phyloP scores from a whole-genome alignment of 2,888 invertebrate genomes.

The Eurois occulta region DNA sequence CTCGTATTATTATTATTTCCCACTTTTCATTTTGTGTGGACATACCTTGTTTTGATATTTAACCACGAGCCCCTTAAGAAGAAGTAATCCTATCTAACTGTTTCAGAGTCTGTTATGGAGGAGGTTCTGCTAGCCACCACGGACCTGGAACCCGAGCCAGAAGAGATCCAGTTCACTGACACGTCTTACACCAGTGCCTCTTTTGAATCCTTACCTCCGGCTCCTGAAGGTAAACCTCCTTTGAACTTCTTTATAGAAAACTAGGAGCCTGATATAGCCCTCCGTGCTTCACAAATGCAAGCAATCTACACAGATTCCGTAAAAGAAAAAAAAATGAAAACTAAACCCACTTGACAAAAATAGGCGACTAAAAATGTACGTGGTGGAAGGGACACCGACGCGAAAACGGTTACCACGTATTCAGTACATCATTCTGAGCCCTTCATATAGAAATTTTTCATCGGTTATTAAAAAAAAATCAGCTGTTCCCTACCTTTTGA shows the following conservation, averaged over 20 bases:
- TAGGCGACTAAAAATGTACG: too few relatives aligned
- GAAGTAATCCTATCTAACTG: neutral
- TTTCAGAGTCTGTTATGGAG: constrained; percentile 75
- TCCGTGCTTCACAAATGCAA: neutral
- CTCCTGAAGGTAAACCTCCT: constrained; percentile 72
- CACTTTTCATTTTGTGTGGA: too few relatives aligned
- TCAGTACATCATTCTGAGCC: too few relatives aligned
- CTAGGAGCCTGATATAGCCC: neutral
- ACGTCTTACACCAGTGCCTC: constrained; percentile 87
- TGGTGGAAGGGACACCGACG: too few relatives aligned
- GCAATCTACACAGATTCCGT: neutral
- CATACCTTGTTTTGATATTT: too few relatives aligned
- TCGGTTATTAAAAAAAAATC: too few relatives aligned
- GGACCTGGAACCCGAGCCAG: constrained; percentile 79
- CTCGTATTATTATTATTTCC: too few relatives aligned
- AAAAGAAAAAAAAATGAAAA: neutral
- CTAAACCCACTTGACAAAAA: neutral
- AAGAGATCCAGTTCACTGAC: constrained; percentile 84
- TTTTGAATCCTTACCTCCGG: constrained; percentile 81
- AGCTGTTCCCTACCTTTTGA: too few relatives aligned
- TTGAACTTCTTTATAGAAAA: neutral
- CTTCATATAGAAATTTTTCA: too few relatives aligned
- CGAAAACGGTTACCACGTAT: too few relatives aligned
- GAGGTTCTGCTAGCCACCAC: constrained; percentile 77
- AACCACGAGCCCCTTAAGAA: neutral